Conservation (phyloP, 2,888 invertebrate species). For the Ischnus inquisitorius region DNA sequence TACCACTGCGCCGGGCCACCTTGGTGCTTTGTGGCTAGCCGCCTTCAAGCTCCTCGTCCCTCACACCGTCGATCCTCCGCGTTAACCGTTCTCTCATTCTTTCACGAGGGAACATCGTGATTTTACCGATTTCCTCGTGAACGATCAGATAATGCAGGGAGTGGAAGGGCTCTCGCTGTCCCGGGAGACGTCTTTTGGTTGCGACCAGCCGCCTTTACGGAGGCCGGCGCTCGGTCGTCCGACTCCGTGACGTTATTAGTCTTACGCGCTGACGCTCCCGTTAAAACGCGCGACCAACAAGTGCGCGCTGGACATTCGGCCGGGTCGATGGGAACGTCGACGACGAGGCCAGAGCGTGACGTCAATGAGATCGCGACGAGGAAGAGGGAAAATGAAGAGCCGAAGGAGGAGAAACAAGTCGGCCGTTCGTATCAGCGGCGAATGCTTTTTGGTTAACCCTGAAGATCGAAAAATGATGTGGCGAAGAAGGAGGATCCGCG, state of each 20-base stretch:
- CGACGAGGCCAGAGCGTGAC: conserved; percentile 8
- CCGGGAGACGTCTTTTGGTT: conserved; percentile 60
- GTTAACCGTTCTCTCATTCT: conserved; percentile 30
- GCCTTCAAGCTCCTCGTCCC: conserved; percentile 66
- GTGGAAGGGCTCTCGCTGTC: conserved; percentile 31
- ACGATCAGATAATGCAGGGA: conserved; percentile 59
- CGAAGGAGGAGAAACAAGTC: conserved; percentile 21
- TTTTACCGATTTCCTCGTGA: conserved; percentile 75
- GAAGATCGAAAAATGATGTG: conserved; percentile 34
- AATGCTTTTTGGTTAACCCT: conserved; percentile 38
- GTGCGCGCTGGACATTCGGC: conserved; percentile 14
- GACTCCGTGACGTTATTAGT: conserved; percentile 32
- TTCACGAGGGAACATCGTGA: conserved; percentile 73
- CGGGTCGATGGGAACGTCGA: conserved; percentile 19
- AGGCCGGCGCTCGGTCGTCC: conserved; percentile 35
- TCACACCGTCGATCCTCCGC: conserved; percentile 24
- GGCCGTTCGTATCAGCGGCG: neutral
- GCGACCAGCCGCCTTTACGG: conserved; percentile 73
- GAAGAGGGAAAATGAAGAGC: conserved; percentile 29
- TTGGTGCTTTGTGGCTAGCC: conserved; percentile 79
- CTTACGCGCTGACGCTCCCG: conserved; percentile 12
- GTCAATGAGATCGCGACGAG: conserved; percentile 33
- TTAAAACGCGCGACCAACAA: conserved; percentile 27
- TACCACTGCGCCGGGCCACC: conserved; percentile 74
- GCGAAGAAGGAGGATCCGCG: conserved; percentile 21